Base-by-base conservation (phyloP, 2,888 invertebrate genomes). In the Melanchra persicariae region DNA sequence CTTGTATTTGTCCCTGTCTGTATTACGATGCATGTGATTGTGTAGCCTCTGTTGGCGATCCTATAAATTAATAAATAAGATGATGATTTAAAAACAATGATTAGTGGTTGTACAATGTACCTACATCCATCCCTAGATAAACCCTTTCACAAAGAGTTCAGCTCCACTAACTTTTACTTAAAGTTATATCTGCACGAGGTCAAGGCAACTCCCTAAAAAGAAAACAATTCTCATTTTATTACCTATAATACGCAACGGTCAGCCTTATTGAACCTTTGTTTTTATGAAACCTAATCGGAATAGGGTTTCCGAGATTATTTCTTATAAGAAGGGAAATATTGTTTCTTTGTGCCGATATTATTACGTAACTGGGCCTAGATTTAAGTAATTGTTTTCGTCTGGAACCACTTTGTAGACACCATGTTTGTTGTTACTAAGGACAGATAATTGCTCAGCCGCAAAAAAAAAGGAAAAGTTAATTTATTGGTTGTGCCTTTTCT, bases 261-360 rank as follows among this genome's bases (percentile, higher is more conserved):
- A 78, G 67, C 60, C 58, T 55, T 81, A 82, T 78, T 72, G 75
- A 60, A 68, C 70, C 75, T 79, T 70, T 75, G 58, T 73, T 75
- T 82, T 82, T 75, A 68, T 70, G 69, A 58, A 82, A 79, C 62
- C 70, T 82, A 81, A 82, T 79, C 75, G 63, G 26, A 58, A 72
- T 69, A 65, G 19, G 75, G 57, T 59, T 59, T 49, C 58, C 17
- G 43, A 68, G 68, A 63, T 82, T 79, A 72, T 74, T 79, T 79
- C 61, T 43, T 79, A 47, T 10, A 6, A 43, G 57, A 65, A 24
- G 26, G 66, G 66, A 75, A 47, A 70, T 68, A 67, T 68, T 77
- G 49, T 63, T 55, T 68, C 61, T 72, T 74, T 60, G 58, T 40
- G 24, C 34, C 10, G n/a, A 6, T 63, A 43, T 63, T 82, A 52